Conservation (phyloP, 2,888 invertebrate genomes). For the Invenusta paracnida region DNA sequence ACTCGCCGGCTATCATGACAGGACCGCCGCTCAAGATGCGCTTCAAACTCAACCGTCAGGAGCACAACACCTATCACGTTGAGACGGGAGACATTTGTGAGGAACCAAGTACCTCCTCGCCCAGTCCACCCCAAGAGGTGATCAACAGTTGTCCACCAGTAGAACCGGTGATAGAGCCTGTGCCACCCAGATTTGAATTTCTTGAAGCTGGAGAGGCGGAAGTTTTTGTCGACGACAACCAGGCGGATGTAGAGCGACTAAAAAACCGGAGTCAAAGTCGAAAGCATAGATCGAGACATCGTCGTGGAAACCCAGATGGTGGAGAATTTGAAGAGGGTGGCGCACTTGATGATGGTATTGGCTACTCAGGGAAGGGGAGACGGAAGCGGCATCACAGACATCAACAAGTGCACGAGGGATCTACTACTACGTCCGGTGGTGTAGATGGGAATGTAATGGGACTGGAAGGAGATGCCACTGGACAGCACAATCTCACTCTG, state of each 20-base stretch:
- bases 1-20: not conserved
- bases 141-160: not conserved
- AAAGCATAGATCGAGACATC: not conserved
- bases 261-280: not conserved
- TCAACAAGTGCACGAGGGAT: too few relatives aligned
- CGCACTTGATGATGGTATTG: too few relatives aligned
- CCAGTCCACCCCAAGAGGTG: not conserved
- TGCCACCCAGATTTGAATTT: not conserved
- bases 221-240: conserved; percentile 1
- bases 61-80: not conserved
- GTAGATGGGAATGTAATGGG: not conserved
- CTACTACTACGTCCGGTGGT: too few relatives aligned
- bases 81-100: not conserved
- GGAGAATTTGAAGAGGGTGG: not conserved
- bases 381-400: not conserved
- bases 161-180: not conserved
- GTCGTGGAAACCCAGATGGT: not conserved
- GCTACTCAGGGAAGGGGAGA: not conserved
- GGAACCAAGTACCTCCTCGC: not conserved
- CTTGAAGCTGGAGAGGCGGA: not conserved
- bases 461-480: not conserved
- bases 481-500: too few relatives aligned
- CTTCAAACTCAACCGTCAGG: conserved; percentile 16
- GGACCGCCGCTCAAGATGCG: conserved; percentile 21
- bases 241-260: not conserved